Base-by-base conservation (phyloP, 1,140 invertebrate species). In the Melitaea cinxia region DNA sequence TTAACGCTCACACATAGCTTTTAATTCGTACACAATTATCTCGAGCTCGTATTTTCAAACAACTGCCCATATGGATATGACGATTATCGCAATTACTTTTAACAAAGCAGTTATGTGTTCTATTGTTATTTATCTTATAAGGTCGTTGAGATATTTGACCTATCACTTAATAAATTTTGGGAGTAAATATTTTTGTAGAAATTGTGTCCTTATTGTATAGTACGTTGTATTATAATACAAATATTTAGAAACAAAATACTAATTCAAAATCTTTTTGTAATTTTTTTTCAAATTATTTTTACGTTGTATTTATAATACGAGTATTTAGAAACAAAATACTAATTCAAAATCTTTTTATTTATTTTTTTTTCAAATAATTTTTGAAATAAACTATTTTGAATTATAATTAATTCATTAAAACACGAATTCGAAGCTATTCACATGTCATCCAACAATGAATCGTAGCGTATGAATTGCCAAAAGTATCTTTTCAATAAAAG, bases 1-100 rank as follows among this genome's bases (percentile, higher is more conserved):
- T 26, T 28, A 47, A 65, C 62, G 62, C 62, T 39, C 68, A 67
- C 77, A 77, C 76, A 75, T 81, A 75, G 71, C 73, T 65, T 56
- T 60, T 72, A 77, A 77, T 75, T 70, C 64, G 57, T 67, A 56
- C 68, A 70, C 42, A 47, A 23, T 21, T 47, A 77, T 77, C 71
- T 70, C 35, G 45, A 54, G 56, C 70, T 78, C 37, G 45, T 45
- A 57, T 68, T 58, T 59, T 65, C 60, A 67, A 70, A 72, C 75
- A 77, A 72, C 58, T 15, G 52, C 45, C 65, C 74, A 76, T 76
- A 75, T 76, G 75, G 37, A 4, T 5, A 6, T 39, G 33, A 39
- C 12, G 33, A 55, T 33, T 23, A 42, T 26, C n/a, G 21, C 42
- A n/a, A 19, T 4, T 47, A n/a, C 2, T 23, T 10, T 5, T 19